Base-by-base conservation (phyloP, 1,140 invertebrate species). In the Cepaea nemoralis region DNA sequence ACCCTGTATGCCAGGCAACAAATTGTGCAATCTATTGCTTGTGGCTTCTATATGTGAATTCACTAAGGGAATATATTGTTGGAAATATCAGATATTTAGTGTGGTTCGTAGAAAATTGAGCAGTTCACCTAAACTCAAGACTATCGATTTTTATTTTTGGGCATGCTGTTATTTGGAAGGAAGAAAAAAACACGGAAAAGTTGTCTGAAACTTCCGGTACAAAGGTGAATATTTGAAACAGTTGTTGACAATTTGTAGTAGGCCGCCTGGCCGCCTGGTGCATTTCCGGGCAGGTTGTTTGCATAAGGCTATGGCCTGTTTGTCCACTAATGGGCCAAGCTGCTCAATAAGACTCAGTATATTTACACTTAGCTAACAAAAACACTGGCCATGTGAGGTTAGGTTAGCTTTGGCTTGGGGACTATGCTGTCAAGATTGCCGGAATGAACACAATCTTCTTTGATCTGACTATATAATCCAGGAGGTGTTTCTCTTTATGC, bases 161-260 rank as follows among this genome's bases (percentile, higher is more conserved):
- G n/a, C n/a, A n/a, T n/a, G n/a, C n/a, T n/a, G n/a, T n/a, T n/a
- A n/a, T n/a, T n/a, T n/a, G n/a, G n/a, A n/a, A n/a, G n/a, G n/a
- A n/a, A n/a, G n/a, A n/a, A n/a, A n/a, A n/a, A n/a, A n/a, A n/a
- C n/a, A n/a, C n/a, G n/a, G n/a, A 48, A 19, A n/a, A 63, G 12
- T 6, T 63, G 27, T 31, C 59, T 19, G 33, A 31, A 31, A 27
- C 27, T 63, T 63, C 59, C n/a, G 59, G 10, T 31, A 8, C 59
- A 27, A 10, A 6, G 59, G 55, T 8, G 5, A n/a, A 31, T 31
- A 16, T 63, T 31, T 63, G n/a, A 63, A 31, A 63, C 12, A 31
- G n/a, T 31, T 63, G 59, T 63, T 63, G 59, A 31, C 59, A 63
- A 63, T 63, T 63, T 63, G 59, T 63, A 31, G 59, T 63, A 31